Evolutionary conservation across 2,797 vertebrate species (phyloP).

Genomic region (Hephaestus fuliginosus): DNA sequence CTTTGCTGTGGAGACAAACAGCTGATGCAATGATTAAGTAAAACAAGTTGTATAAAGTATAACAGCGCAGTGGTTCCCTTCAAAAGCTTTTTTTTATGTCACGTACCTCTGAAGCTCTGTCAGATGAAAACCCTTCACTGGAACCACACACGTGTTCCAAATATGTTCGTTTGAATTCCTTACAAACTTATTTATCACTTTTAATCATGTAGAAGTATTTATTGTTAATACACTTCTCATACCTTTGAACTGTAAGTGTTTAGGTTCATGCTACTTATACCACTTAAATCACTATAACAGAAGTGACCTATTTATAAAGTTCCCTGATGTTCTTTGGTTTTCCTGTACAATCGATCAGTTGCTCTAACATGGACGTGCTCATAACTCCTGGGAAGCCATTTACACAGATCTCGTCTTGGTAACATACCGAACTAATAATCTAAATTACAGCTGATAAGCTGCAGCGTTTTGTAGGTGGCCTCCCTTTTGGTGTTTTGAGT

Average conservation of each 20-base stretch:
- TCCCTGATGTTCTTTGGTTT: background rate
- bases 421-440: background rate
- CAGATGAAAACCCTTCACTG: background rate
- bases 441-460: background rate
- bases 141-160: background rate
- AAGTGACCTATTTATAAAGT: background rate
- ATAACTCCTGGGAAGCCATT: background rate
- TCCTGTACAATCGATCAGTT: background rate
- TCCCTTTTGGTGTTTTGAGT: background rate
- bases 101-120: background rate
- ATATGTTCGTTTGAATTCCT: too few species aligned
- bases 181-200: too few species aligned
- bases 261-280: too few species aligned
- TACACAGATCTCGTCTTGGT: background rate
- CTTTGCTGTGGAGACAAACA: constrained; percentile 43
- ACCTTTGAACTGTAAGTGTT: too few species aligned
- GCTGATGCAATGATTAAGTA: background rate
- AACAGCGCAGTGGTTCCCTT: background rate
- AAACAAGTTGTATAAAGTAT: background rate
- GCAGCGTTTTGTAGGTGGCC: background rate
- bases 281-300: background rate
- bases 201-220: too few species aligned
- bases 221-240: too few species aligned
- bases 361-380: background rate
- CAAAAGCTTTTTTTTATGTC: background rate